phyloP scores from a whole-genome alignment of 2,113 vertebrate genomes.

The Megaceryle torquata region DNA sequence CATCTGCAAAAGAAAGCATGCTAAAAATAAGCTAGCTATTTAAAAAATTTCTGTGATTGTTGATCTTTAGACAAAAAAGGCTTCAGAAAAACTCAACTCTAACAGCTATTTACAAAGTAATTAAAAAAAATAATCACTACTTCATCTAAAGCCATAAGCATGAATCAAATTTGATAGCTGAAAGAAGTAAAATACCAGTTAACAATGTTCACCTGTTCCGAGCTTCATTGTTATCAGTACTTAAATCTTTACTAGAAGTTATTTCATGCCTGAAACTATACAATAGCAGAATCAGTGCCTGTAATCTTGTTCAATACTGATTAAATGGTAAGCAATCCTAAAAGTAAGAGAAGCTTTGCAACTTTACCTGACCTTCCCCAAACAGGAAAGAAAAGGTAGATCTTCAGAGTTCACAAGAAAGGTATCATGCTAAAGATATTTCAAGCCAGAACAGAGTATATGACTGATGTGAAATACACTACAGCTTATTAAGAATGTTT shows the following conservation, averaged over 20 bases:
- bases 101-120: neutral
- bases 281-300: neutral
- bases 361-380: neutral
- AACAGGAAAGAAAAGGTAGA: neutral
- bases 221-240: neutral
- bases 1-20: constrained; percentile 35
- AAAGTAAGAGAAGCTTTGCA: neutral
- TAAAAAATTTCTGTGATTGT: neutral
- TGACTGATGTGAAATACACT: neutral
- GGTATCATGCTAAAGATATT: neutral
- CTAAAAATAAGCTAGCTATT: constrained; percentile 39
- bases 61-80: constrained; percentile 13
- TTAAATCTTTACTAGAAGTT: neutral
- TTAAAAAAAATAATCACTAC: neutral
- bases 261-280: neutral
- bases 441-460: neutral
- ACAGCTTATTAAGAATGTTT: neutral
- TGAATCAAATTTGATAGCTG: neutral
- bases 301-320: neutral
- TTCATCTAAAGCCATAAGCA: neutral
- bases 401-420: neutral
- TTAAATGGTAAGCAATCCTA: neutral
- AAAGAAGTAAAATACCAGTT: neutral
- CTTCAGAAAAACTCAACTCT: neutral
- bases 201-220: neutral